A percentile compares a stretch with the other conserved stretches of the same genome.
These are phyloP conservation scores for Synanthedon myopaeformis DNA, from an alignment of 2,888 invertebrate genomes.

Conservation along the genomic window DNA sequence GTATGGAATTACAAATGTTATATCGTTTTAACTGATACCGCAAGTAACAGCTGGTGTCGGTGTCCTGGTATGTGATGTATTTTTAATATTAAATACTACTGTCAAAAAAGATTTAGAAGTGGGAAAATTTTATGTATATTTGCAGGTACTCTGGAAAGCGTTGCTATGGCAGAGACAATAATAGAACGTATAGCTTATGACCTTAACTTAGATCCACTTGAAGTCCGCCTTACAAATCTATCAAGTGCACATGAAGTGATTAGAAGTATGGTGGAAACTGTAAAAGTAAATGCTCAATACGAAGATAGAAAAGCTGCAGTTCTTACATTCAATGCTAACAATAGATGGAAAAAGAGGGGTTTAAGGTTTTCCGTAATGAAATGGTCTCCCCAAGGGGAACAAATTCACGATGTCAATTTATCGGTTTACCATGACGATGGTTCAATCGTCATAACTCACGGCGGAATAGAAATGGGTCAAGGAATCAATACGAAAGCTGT, in stretches of 20 bases:
- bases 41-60: conserved; percentile 8
- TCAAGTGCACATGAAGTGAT: conserved; percentile 13
- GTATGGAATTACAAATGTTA: conserved; percentile 19
- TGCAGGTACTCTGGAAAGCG: conserved; percentile 52
- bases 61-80: conserved; percentile 6
- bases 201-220: conserved; percentile 59
- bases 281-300: conserved; percentile 60
- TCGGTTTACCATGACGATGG: conserved; percentile 73
- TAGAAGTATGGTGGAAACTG: conserved; percentile 51
- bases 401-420: conserved; percentile 56
- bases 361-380: conserved; percentile 71
- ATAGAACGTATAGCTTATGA: conserved; percentile 71
- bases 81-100: neutral
- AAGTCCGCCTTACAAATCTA: conserved; percentile 61
- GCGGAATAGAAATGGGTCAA: conserved; percentile 77
- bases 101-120: neutral
- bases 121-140: neutral
- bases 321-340: conserved; percentile 63
- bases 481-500: conserved; percentile 77
- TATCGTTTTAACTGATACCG: conserved; percentile 21
- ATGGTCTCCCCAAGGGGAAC: conserved; percentile 49
- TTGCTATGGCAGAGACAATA: conserved; percentile 63
- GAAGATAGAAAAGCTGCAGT: conserved; percentile 47
- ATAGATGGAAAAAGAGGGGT: conserved; percentile 79
- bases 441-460: conserved; percentile 73